These are phyloP conservation scores for Cossypha polioptera DNA, from an alignment of 2,797 vertebrate genomes.

Conservation along the genomic window DNA sequence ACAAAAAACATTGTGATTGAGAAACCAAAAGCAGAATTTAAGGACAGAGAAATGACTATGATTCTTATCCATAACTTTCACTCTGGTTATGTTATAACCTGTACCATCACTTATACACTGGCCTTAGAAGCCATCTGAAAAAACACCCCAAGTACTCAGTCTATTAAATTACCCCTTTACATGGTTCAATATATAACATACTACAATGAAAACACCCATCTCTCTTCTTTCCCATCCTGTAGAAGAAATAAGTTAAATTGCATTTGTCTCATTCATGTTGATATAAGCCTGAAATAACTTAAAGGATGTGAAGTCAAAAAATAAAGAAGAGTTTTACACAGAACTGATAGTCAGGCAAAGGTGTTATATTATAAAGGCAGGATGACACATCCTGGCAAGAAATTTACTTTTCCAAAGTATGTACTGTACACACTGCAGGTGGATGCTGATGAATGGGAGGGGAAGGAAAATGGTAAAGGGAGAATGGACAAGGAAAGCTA, in stretches of 20 bases:
- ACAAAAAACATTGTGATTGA: neutral
- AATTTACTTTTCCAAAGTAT: neutral
- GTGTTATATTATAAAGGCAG: neutral
- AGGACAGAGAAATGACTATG: neutral
- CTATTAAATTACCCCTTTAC: neutral
- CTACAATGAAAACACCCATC: neutral
- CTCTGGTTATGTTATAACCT: neutral
- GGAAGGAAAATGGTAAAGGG: neutral
- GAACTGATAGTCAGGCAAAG: neutral
- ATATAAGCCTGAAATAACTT: neutral
- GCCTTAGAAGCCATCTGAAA: neutral
- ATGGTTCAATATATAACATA: neutral
- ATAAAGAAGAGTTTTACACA: neutral
- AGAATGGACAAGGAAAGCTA: neutral
- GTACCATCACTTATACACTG: neutral
- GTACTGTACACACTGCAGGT: neutral
- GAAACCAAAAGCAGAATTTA: conserved; percentile 21
- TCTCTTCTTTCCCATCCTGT: neutral
- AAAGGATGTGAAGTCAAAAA: neutral
- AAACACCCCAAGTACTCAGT: neutral
- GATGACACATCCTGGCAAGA: neutral
- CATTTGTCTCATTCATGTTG: neutral
- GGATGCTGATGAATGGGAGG: neutral
- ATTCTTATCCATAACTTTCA: neutral
- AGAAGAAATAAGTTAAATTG: neutral